phyloP scores from a whole-genome alignment of 2,888 invertebrate genomes.

The Peribatodes rhomboidaria region DNA sequence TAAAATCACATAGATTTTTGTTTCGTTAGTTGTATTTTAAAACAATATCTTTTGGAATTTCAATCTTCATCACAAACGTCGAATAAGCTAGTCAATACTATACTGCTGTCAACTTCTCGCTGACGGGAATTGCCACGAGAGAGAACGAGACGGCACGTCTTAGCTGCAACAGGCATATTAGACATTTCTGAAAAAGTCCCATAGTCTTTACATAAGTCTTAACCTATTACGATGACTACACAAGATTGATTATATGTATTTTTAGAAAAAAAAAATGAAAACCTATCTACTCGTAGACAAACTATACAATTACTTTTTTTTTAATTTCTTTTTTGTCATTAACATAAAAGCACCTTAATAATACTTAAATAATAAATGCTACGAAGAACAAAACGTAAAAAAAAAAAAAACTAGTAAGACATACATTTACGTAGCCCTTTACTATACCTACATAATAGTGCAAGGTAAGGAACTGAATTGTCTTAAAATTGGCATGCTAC shows the following conservation, averaged over 20 bases:
- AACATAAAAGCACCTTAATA: constrained; percentile 62
- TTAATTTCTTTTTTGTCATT: constrained; percentile 32
- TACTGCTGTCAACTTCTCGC: background rate
- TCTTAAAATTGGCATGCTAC: background rate
- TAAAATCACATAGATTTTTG: constrained; percentile 24
- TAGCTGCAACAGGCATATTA: background rate
- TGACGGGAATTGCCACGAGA: background rate
- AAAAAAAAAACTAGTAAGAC: constrained; percentile 50
- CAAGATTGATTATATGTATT: constrained; percentile 34
- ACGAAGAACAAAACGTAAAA: constrained; percentile 66
- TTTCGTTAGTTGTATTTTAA: constrained; percentile 15
- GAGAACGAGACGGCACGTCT: background rate
- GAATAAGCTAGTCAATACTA: background rate
- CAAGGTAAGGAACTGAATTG: background rate
- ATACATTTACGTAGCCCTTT: constrained; percentile 7
- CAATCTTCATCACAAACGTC: background rate
- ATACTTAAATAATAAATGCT: constrained; percentile 63
- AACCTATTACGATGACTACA: constrained; percentile 43
- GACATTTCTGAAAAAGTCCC: background rate
- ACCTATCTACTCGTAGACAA: constrained; percentile 42
- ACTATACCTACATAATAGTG: constrained; percentile 3
- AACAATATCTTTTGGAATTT: constrained; percentile 36
- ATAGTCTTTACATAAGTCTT: constrained; percentile 20
- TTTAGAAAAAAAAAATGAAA: constrained; percentile 40
- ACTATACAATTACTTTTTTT: constrained; percentile 39